phyloP scores from a whole-genome alignment of 1,140 invertebrate genomes.

The Panonychus citri region DNA sequence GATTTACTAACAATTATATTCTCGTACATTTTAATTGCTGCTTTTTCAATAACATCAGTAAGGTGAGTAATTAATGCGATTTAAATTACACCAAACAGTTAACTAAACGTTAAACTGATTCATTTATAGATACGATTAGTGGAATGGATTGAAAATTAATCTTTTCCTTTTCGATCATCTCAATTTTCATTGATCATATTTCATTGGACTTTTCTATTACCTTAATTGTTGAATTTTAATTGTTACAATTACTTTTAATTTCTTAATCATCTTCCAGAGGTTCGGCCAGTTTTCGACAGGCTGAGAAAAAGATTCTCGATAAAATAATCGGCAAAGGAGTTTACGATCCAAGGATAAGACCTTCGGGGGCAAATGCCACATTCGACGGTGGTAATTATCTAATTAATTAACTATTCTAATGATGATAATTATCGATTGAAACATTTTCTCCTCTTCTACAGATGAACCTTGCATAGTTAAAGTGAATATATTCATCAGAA shows the following conservation, averaged over 20 bases:
- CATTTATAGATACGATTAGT: too few relatives aligned
- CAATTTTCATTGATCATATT: too few relatives aligned
- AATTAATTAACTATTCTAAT: neutral
- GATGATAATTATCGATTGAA: neutral
- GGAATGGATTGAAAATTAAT: too few relatives aligned
- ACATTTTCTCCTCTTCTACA: neutral
- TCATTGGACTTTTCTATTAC: too few relatives aligned
- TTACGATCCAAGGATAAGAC: constrained; percentile 73
- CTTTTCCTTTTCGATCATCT: too few relatives aligned
- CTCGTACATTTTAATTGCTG: too few relatives aligned
- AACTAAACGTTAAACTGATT: too few relatives aligned
- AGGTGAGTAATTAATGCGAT: too few relatives aligned
- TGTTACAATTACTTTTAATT: neutral
- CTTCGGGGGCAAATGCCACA: constrained; percentile 31
- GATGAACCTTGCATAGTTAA: constrained; percentile 25
- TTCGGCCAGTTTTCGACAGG: constrained; percentile 53
- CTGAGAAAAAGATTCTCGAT: constrained; percentile 77
- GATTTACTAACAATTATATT: too few relatives aligned
- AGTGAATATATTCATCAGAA: constrained; percentile 26
- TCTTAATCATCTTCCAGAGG: neutral
- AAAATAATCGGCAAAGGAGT: constrained; percentile 62
- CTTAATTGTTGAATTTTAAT: neutral
- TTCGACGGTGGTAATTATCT: neutral
- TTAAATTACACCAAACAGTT: too few relatives aligned
- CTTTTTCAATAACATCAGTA: too few relatives aligned